These are phyloP conservation scores for Sussaba pulchella DNA, from an alignment of 2,888 invertebrate genomes.

Conservation along the genomic window DNA sequence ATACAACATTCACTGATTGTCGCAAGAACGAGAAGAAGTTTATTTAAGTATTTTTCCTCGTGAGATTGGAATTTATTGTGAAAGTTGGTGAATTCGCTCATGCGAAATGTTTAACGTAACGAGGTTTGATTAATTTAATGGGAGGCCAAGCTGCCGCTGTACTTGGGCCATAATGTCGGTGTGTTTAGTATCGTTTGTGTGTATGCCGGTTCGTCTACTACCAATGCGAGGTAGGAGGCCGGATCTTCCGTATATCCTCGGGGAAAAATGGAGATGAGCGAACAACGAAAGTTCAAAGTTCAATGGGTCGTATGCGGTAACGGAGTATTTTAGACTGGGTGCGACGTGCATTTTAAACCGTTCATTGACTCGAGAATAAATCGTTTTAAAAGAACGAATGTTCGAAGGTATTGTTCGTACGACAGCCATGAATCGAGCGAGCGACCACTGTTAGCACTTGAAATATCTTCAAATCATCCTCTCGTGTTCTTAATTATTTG, in stretches of 20 bases:
- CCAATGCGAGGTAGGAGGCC: neutral
- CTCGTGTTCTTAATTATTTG: too few species aligned
- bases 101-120: neutral
- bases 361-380: too few species aligned
- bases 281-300: constrained; percentile 8
- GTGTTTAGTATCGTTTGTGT: neutral
- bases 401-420: too few species aligned
- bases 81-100: neutral
- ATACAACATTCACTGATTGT: too few species aligned
- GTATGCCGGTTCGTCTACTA: neutral
- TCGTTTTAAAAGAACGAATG: too few species aligned
- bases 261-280: neutral
- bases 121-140: neutral
- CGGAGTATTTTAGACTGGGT: too few species aligned
- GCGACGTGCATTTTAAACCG: too few species aligned
- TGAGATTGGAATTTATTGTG: neutral
- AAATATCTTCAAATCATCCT: too few species aligned
- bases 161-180: neutral
- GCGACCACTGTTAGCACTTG: too few species aligned
- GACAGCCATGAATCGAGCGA: too few species aligned
- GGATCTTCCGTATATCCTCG: neutral
- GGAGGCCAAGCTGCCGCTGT: neutral
- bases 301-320: neutral
- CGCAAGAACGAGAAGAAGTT: too few species aligned
- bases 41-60: neutral